Base-by-base conservation (phyloP, 2,797 vertebrate genomes). In the Neopelma chrysocephalum region DNA sequence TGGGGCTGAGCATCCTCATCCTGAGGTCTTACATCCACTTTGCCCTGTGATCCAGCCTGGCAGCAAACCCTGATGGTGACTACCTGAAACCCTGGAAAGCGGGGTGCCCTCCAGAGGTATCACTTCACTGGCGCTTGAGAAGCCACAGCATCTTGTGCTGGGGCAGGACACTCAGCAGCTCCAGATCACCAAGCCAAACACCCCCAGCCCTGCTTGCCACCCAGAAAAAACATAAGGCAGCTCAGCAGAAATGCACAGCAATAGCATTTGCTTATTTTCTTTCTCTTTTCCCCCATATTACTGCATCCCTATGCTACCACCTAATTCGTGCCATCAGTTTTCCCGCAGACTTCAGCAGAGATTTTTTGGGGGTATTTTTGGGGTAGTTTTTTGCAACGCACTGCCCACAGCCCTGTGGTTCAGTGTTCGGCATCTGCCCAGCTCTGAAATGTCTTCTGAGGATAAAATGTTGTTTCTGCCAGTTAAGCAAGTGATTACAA, bases 241-340 rank as follows among this genome's bases (percentile, higher is more conserved):
- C 32, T 57, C 38, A 60, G 54, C 27, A 48, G 85, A 89, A 78
- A 43, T 3, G 15, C 50, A 72, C 29, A 48, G 29, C 43, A 43
- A 31, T 9, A 45, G 27, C 14, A 34, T 61, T 81, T 54, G 6
- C 27, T 53, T 48, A 12, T 58, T 81, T 75, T 48, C 50, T 18
- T 73, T 43, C 50, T 19, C 31, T 51, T 61, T 38, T 9, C 15
- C 38, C 32, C 36, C 26, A 3, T 11, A n/a, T 11, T 20, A 10
- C 60, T 65, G 31, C 34, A 34, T 29, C 26, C 31, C 21, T 21
- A 25, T 40, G 23, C 23, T 60, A 60, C 16, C 45, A 47, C 56
- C 4, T 7, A 7, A 42, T 36, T 65, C 1, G 0, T n/a, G 56
- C n/a, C 48, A 38, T 9, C 1, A 0, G 15, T 62, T 84, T 84